Evolutionary conservation across 2,113 vertebrate genomes (phyloP).

Genomic region (Cathartes aura): DNA sequence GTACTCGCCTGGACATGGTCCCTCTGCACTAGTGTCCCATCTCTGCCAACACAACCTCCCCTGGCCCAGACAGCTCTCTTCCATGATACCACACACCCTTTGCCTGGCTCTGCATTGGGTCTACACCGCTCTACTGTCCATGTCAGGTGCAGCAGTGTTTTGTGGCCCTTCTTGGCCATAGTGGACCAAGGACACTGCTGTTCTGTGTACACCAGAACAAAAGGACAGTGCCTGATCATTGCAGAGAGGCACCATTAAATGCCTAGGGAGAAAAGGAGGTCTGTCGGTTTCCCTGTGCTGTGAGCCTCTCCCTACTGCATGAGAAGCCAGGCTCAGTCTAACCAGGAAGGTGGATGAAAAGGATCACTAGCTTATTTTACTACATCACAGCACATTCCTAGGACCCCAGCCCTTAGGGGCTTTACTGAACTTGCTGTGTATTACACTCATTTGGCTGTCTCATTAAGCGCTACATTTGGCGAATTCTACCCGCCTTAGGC

Average conservation of each 20-base stretch:
- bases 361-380: neutral
- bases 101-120: neutral
- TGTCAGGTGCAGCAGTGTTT: fast-evolving
- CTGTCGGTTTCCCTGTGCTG: neutral
- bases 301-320: neutral
- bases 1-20: fast-evolving
- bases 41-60: neutral
- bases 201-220: neutral
- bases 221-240: neutral
- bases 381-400: conserved; percentile 50
- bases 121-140: neutral
- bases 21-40: neutral
- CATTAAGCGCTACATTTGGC: conserved; percentile 47
- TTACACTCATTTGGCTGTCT: conserved; percentile 43
- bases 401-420: conserved; percentile 17
- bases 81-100: fast-evolving
- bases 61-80: neutral
- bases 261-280: neutral
- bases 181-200: fast-evolving
- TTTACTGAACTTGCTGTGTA: neutral
- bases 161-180: neutral
- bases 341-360: conserved; percentile 22
- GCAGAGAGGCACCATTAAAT: neutral
- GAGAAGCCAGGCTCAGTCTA: neutral
- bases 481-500: conserved; percentile 27